Conservation (phyloP, 2,113 vertebrate genomes). For the Oriolus oriolus region DNA sequence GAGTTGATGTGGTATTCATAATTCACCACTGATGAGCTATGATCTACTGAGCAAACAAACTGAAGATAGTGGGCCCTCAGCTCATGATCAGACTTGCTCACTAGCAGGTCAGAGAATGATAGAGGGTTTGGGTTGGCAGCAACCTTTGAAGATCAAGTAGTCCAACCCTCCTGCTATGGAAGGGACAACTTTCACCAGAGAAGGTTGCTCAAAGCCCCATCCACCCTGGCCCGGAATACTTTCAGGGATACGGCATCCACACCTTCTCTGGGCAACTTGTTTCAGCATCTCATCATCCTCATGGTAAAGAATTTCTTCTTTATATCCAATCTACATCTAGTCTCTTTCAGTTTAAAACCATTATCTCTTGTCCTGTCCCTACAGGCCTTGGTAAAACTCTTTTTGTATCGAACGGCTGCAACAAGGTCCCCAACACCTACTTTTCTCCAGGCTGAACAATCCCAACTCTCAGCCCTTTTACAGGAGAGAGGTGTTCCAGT, state of each 20-base stretch:
- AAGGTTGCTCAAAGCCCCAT: not conserved
- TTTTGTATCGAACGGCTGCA: not conserved
- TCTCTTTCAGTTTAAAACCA: not conserved
- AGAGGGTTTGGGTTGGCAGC: not conserved
- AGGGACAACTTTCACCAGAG: not conserved
- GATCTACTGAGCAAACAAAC: not conserved
- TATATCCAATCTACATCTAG: not conserved
- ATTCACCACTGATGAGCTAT: not conserved
- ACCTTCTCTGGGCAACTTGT: not conserved
- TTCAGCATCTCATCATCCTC: not conserved
- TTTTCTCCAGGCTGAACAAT: not conserved
- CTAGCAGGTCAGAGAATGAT: not conserved
- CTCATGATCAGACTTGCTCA: fast-evolving
- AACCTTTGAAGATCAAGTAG: not conserved
- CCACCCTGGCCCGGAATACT: not conserved
- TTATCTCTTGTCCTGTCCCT: not conserved
- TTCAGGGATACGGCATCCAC: not conserved
- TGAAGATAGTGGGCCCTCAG: not conserved
- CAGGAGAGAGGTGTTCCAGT: not conserved
- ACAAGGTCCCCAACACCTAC: not conserved
- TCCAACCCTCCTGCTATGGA: not conserved
- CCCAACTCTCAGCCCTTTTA: not conserved
- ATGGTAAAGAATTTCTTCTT: not conserved
- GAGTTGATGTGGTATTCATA: not conserved
- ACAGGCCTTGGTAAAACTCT: not conserved